These are phyloP conservation scores for Beris chalybata DNA, from an alignment of 2,888 invertebrate species.

Conservation along the genomic window DNA sequence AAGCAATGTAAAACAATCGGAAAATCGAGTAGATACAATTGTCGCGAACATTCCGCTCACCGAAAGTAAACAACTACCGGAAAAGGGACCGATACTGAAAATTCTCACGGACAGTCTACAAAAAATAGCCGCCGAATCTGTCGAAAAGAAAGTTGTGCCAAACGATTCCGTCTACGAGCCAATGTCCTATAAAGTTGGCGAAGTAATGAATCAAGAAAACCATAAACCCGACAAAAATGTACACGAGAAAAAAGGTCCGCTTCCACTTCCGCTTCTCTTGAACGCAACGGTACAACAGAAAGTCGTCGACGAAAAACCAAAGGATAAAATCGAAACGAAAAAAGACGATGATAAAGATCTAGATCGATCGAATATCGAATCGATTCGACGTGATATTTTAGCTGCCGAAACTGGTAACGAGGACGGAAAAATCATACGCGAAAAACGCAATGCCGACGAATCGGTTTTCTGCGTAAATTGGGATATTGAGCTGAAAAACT, in stretches of 20 bases:
- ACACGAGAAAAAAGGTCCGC: constrained; percentile 45
- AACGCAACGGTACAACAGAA: constrained; percentile 45
- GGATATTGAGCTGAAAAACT: constrained; percentile 41
- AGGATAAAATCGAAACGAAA: neutral
- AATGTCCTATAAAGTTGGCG: constrained; percentile 51
- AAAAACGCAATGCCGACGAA: constrained; percentile 37
- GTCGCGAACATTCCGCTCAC: constrained; percentile 11
- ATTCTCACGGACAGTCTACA: constrained; percentile 14
- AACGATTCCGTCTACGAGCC: constrained; percentile 47
- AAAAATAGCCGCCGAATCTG: neutral
- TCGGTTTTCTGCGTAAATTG: constrained; percentile 37
- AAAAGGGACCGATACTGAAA: constrained; percentile 6
- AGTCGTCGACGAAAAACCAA: neutral
- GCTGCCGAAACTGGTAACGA: constrained; percentile 42
- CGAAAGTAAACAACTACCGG: constrained; percentile 7
- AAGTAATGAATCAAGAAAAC: constrained; percentile 40
- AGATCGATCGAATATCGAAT: constrained; percentile 46
- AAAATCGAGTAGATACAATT: constrained; percentile 1
- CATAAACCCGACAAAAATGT: constrained; percentile 28
- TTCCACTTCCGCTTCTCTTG: constrained; percentile 49
- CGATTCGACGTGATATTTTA: constrained; percentile 51
- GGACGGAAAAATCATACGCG: constrained; percentile 30
- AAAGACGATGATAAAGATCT: constrained; percentile 12
- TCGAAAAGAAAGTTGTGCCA: constrained; percentile 19
- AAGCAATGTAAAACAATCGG: constrained; percentile 14